Conservation (phyloP, 2,888 invertebrate species). For the Bhutanitis thaidina region DNA sequence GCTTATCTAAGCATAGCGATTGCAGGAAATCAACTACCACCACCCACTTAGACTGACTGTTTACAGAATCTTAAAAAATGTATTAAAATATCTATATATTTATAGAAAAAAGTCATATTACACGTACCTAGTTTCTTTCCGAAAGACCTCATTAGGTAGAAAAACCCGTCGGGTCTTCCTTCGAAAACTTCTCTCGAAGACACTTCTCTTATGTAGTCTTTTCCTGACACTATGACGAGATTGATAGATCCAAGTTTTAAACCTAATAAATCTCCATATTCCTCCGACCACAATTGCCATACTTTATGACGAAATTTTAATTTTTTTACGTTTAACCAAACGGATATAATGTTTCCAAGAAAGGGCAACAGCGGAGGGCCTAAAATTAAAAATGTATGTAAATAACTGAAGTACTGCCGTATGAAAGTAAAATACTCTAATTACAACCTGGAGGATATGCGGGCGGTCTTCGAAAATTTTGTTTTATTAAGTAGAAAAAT, state of each 20-base stretch:
- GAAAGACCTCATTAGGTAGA: conserved; percentile 84
- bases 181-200: conserved; percentile 83
- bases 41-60: too few relatives aligned
- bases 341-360: conserved; percentile 57
- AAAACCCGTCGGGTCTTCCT: conserved; percentile 86
- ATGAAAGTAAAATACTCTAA: neutral
- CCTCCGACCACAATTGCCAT: conserved; percentile 77
- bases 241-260: conserved; percentile 81
- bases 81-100: too few relatives aligned
- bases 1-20: too few relatives aligned
- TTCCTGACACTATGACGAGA: conserved; percentile 82
- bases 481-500: conserved; percentile 24
- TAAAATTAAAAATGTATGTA: too few relatives aligned
- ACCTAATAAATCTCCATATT: conserved; percentile 84
- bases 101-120: neutral
- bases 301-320: conserved; percentile 76
- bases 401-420: neutral
- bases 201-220: conserved; percentile 82
- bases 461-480: conserved; percentile 25
- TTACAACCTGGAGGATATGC: conserved; percentile 36
- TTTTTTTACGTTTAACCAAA: conserved; percentile 45
- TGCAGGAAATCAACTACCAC: too few relatives aligned
- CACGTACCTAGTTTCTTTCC: conserved; percentile 83
- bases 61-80: too few relatives aligned
- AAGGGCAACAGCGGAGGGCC: conserved; percentile 57